These are phyloP conservation scores for Dolichotis patagonum DNA, from an alignment of 2,113 vertebrate species.

Conservation along the genomic window DNA sequence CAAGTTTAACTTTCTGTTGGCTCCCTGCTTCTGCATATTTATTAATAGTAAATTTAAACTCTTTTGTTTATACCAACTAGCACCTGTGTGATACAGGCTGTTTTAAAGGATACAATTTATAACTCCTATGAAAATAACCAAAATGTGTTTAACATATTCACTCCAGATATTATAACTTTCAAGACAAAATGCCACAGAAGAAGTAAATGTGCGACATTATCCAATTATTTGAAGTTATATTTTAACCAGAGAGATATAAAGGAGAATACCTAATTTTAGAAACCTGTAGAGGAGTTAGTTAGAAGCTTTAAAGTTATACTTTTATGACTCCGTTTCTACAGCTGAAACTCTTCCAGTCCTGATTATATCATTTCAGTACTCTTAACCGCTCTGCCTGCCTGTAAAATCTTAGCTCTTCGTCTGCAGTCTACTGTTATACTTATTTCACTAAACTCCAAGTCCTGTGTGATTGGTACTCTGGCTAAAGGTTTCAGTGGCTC, in stretches of 20 bases:
- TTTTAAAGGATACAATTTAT: constrained; percentile 23
- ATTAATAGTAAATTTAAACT: background rate
- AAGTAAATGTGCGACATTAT: background rate
- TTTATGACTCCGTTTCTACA: constrained; percentile 12
- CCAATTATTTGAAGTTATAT: background rate
- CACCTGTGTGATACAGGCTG: background rate
- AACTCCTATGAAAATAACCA: background rate
- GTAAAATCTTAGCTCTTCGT: background rate
- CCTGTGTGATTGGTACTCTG: background rate
- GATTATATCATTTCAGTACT: background rate
- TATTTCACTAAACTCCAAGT: constrained; percentile 5
- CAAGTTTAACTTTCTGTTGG: background rate
- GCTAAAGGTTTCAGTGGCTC: background rate
- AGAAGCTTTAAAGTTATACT: background rate
- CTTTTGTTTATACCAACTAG: background rate
- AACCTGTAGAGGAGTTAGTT: background rate
- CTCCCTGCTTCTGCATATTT: background rate
- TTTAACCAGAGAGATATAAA: constrained; percentile 3
- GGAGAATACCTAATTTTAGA: background rate
- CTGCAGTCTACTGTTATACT: background rate
- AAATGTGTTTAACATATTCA: background rate
- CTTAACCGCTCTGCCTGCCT: background rate
- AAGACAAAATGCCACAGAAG: background rate
- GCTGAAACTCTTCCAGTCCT: background rate
- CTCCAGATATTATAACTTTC: background rate